phyloP scores from a whole-genome alignment of 2,888 invertebrate species.

The Dicranocentrus wangi region DNA sequence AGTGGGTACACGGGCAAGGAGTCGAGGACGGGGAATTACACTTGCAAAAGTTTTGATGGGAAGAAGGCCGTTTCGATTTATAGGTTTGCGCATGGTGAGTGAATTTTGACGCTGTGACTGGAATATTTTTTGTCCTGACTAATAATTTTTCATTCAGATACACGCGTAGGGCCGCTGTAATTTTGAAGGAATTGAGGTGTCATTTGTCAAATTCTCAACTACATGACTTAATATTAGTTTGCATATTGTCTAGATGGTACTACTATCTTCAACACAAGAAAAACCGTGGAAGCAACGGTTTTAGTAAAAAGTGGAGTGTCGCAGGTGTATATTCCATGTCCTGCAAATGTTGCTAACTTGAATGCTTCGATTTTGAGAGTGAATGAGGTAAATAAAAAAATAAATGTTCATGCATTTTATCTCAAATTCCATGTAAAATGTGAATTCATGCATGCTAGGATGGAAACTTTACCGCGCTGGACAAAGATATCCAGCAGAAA shows the following conservation, averaged over 20 bases:
- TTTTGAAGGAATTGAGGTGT: too few relatives aligned
- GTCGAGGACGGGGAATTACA: constrained; percentile 66
- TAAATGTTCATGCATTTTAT: too few relatives aligned
- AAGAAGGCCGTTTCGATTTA: constrained; percentile 56
- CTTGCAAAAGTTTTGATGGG: constrained; percentile 65
- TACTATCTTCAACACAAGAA: constrained; percentile 63
- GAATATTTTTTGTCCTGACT: too few relatives aligned
- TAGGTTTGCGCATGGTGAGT: constrained; percentile 68
- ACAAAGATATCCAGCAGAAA: constrained; percentile 54
- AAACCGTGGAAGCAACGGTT: constrained; percentile 62
- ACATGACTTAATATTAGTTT: too few relatives aligned
- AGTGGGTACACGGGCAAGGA: constrained; percentile 66
- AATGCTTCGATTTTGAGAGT: constrained; percentile 64
- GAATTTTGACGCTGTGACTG: too few relatives aligned
- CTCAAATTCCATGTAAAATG: too few relatives aligned
- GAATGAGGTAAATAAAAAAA: constrained; percentile 46
- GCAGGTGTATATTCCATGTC: constrained; percentile 64
- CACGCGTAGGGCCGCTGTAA: too few relatives aligned
- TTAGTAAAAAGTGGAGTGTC: constrained; percentile 59
- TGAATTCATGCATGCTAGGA: constrained; percentile 32
- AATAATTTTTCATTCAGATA: too few relatives aligned
- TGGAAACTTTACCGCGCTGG: constrained; percentile 61
- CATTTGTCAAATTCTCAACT: too few relatives aligned
- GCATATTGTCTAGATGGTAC: constrained; percentile 67
- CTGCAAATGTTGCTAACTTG: constrained; percentile 64